phyloP scores from a whole-genome alignment of 2,888 invertebrate genomes.

The Diloba caeruleocephala region DNA sequence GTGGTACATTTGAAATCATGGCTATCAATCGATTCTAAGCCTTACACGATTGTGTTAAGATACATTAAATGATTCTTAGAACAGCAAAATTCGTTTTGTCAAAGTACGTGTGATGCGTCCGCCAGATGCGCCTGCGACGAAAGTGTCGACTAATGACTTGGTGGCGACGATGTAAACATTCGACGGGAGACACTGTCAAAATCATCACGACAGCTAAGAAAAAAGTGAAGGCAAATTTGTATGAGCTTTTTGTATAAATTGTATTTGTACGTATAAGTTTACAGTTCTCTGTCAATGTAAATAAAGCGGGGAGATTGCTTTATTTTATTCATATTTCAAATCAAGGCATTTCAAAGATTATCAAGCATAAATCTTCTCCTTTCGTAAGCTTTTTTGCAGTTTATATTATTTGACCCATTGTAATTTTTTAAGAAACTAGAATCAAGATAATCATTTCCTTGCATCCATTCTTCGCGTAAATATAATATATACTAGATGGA shows the following conservation, averaged over 20 bases:
- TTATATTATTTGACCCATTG: too few species aligned
- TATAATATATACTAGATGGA: too few species aligned
- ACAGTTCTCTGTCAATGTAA: constrained; percentile 19
- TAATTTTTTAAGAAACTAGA: too few species aligned
- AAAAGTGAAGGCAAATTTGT: constrained; percentile 67
- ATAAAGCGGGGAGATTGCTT: constrained; percentile 21
- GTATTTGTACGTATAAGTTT: constrained; percentile 57
- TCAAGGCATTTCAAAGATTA: too few species aligned
- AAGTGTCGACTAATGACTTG: constrained; percentile 85
- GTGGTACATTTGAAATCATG: neutral
- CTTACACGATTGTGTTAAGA: neutral
- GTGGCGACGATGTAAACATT: constrained; percentile 85
- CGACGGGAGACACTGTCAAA: constrained; percentile 78
- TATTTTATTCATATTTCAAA: too few species aligned
- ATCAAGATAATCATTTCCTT: too few species aligned
- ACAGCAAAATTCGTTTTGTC: constrained; percentile 18
- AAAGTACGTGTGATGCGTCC: constrained; percentile 61
- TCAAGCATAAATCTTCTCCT: too few species aligned
- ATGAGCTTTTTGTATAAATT: too few species aligned
- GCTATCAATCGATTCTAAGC: constrained; percentile 1
- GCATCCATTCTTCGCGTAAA: too few species aligned
- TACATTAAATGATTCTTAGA: neutral
- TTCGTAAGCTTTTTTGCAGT: too few species aligned
- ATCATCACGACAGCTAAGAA: constrained; percentile 71
- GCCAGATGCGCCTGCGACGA: constrained; percentile 79